These are phyloP conservation scores for Epicauta chinensis DNA, from an alignment of 1,140 invertebrate genomes.

Conservation along the genomic window DNA sequence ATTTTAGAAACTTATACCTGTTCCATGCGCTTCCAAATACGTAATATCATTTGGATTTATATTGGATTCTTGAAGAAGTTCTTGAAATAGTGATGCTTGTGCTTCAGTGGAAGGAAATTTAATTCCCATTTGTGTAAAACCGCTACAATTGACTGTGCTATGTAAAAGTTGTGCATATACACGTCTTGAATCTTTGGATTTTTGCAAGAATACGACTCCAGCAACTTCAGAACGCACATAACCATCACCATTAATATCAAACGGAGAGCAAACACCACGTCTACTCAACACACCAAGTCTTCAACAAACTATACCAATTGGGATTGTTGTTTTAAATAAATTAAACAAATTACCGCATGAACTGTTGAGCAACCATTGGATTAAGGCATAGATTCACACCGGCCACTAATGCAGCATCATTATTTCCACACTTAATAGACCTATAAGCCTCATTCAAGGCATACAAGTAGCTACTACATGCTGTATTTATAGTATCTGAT, in stretches of 20 bases:
- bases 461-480: slow-evolving; percentile 82
- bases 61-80: slow-evolving; percentile 80
- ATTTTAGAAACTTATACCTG: slow-evolving; percentile 44
- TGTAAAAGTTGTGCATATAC: slow-evolving; percentile 57
- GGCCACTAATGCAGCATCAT: slow-evolving; percentile 82
- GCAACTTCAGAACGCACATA: slow-evolving; percentile 73
- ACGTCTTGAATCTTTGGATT: slow-evolving; percentile 67
- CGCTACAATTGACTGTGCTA: slow-evolving; percentile 73
- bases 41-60: slow-evolving; percentile 63
- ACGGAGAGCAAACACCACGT: slow-evolving; percentile 83
- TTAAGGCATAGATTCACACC: slow-evolving; percentile 79
- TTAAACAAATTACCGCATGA: slow-evolving; percentile 49
- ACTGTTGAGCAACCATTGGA: slow-evolving; percentile 79
- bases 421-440: slow-evolving; percentile 67
- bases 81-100: slow-evolving; percentile 70
- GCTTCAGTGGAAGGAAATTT: slow-evolving; percentile 83
- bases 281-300: slow-evolving; percentile 77
- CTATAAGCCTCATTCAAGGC: slow-evolving; percentile 77
- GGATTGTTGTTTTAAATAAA: not conserved
- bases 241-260: slow-evolving; percentile 75
- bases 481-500: slow-evolving; percentile 79
- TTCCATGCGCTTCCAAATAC: slow-evolving; percentile 91
- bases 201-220: slow-evolving; percentile 73
- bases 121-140: slow-evolving; percentile 70
- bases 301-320: slow-evolving; percentile 4